phyloP scores from a whole-genome alignment of 37 sponge, comb jelly and placozoan genomes.

The Ianthella basta region DNA sequence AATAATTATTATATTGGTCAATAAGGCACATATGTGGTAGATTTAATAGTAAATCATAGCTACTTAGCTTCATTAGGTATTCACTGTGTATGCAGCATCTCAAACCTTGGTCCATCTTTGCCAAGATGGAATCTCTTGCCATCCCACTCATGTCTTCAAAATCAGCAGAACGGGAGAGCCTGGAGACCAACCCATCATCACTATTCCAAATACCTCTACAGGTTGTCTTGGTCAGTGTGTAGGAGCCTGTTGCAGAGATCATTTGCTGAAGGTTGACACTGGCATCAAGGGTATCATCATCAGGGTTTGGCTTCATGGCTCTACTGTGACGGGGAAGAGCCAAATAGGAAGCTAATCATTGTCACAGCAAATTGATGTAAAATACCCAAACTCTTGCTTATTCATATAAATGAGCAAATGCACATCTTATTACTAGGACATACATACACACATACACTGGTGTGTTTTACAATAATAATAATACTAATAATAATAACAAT shows the following conservation, averaged over 20 bases:
- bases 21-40: background rate
- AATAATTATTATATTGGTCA: too few relatives aligned
- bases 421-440: too few relatives aligned
- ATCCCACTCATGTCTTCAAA: background rate
- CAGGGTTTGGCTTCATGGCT: background rate
- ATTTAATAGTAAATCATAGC: background rate
- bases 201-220: background rate
- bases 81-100: background rate
- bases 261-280: background rate
- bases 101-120: constrained; percentile 29
- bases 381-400: too few relatives aligned
- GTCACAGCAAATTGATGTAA: too few relatives aligned
- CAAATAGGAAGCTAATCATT: too few relatives aligned
- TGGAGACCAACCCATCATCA: background rate
- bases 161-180: background rate
- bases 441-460: too few relatives aligned
- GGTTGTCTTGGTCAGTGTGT: background rate
- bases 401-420: too few relatives aligned
- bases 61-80: background rate
- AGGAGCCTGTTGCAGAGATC: background rate
- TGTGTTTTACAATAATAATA: too few relatives aligned
- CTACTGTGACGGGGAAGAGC: too few relatives aligned
- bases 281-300: background rate
- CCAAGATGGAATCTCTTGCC: constrained; percentile 5
- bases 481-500: too few relatives aligned